A percentile compares a stretch with the other conserved stretches of the same genome.
Evolutionary conservation across 2,797 vertebrate species (phyloP).

Genomic region (Apodemus agrarius): DNA sequence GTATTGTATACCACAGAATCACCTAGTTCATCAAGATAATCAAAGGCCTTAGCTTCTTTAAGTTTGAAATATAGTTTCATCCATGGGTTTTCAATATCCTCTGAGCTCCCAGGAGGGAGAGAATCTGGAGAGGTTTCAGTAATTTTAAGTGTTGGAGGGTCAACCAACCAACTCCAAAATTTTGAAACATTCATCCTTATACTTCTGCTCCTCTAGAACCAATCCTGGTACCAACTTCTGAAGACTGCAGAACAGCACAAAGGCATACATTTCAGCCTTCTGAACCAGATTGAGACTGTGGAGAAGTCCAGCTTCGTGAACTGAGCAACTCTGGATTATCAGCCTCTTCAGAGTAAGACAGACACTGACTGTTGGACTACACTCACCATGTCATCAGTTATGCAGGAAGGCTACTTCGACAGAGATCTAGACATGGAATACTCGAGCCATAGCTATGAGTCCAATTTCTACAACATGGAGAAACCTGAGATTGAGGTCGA

Average conservation of each 20-base stretch:
- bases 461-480: neutral
- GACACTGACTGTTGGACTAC: neutral
- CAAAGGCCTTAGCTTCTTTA: too few species aligned
- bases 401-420: neutral
- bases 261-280: neutral
- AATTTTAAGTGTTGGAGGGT: too few species aligned
- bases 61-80: too few species aligned
- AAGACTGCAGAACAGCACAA: neutral
- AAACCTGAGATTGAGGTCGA: neutral
- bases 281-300: accelerated
- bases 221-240: too few species aligned
- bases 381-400: neutral
- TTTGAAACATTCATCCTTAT: too few species aligned
- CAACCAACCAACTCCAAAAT: too few species aligned
- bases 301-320: neutral
- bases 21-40: too few species aligned
- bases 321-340: neutral
- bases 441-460: accelerated
- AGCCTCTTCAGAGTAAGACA: neutral
- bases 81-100: too few species aligned
- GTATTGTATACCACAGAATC: too few species aligned
- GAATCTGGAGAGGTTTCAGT: too few species aligned
- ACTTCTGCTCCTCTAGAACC: too few species aligned
- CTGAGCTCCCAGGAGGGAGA: too few species aligned
- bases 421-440: neutral